Base-by-base conservation (phyloP, 1,140 invertebrate species). In the Nebria ingens region DNA sequence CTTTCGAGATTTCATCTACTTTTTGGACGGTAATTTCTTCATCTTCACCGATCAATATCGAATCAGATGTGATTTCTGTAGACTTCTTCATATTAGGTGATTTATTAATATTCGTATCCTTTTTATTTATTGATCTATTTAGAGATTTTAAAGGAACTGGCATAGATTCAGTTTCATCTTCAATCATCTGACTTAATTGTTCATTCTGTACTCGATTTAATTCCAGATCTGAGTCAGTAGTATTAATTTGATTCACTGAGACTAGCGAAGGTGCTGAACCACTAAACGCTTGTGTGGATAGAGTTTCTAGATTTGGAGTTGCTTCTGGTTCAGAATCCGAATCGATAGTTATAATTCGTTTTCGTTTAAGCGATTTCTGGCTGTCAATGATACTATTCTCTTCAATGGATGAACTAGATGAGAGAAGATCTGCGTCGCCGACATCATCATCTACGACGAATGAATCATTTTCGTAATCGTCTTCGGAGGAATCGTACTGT, bases 361-460 rank as follows among this genome's bases (percentile, higher is more conserved):
- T 54, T 0, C 42, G 42, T 52, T 55, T 55, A n/a, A n/a, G n/a
- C n/a, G n/a, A n/a, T n/a, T n/a, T n/a, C n/a, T n/a, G n/a, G 34
- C 52, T 54, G 12, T 42, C 17, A 17, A 53, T 38, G 13, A 42
- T 12, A 23, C 4, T 42, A 38, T 45, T 22, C 42, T 19, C 4
- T 53, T 29, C 1, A 12, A 22, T 17, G 15, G 22, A 2, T 51
- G 19, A 4, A 34, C 29, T 20, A 2, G 58, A 61, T 54, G 61
- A 62, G 17, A 63, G 53, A 19, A 65, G 52, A 52, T 63, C 59
- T 11, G 56, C 25, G 20, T 61, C 58, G 17, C 40, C 40, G 9
- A 45, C 40, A 45, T 64, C 59, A 55, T 65, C 56, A 56, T 65
- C 65, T 54, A 64, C 63, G 25, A 67, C 62, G 51, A 64, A 66